A percentile compares a stretch with the other conserved stretches of the same genome.
Conservation (phyloP, 2,113 vertebrate species). For the Petaurus breviceps region DNA sequence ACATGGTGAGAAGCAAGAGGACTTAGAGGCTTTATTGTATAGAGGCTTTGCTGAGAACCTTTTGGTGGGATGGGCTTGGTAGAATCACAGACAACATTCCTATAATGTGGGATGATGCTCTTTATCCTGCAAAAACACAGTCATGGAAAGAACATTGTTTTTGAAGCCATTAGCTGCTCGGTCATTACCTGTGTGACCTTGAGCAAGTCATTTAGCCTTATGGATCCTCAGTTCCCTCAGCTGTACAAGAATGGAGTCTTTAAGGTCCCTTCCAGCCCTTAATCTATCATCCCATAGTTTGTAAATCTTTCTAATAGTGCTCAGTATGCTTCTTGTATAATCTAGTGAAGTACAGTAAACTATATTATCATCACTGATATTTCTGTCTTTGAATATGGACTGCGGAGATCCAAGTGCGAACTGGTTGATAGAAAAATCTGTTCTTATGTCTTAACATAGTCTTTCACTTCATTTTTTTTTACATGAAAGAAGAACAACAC, state of each 20-base stretch:
- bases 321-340: neutral
- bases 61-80: neutral
- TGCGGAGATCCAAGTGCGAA: neutral
- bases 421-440: neutral
- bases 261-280: neutral
- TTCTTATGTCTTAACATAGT: neutral
- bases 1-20: neutral
- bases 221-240: neutral
- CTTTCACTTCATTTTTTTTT: neutral
- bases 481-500: neutral
- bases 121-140: neutral
- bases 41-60: neutral
- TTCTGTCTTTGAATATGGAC: neutral
- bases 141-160: neutral
- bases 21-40: neutral
- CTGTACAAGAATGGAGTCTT: neutral
- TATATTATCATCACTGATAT: neutral
- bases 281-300: neutral
- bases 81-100: neutral
- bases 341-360: neutral
- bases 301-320: neutral
- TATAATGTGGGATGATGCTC: neutral
- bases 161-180: neutral
- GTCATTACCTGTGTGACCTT: neutral
- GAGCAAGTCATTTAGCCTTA: neutral